phyloP scores from a whole-genome alignment of 1,140 invertebrate species.

The Saxidomus purpurata region DNA sequence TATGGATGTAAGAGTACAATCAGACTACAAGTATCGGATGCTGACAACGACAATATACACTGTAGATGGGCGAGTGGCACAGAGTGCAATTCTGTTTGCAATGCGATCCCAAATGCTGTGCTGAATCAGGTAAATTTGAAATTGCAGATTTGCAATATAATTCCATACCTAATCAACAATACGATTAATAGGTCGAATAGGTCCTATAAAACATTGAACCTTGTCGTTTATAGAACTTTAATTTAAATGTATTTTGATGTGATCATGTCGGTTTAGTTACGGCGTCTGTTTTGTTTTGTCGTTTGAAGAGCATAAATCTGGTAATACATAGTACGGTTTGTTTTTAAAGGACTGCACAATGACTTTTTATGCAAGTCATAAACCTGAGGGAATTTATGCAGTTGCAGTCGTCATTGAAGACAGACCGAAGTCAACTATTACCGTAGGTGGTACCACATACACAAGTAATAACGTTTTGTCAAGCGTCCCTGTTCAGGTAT shows the following conservation, averaged over 20 bases:
- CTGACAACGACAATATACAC: background rate
- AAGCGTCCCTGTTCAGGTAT: slow-evolving; percentile 28
- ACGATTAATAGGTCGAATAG: background rate
- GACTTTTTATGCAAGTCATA: background rate
- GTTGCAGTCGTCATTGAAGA: slow-evolving; percentile 40
- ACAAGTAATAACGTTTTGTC: slow-evolving; percentile 4
- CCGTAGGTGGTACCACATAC: background rate
- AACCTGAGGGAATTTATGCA: background rate
- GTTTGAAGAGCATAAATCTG: too few relatives aligned
- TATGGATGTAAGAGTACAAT: slow-evolving; percentile 8
- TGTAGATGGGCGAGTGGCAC: slow-evolving; percentile 32
- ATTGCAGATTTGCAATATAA: background rate
- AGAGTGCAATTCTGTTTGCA: slow-evolving; percentile 20
- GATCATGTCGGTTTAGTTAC: background rate
- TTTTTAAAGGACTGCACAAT: slow-evolving; percentile 6
- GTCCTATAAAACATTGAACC: background rate
- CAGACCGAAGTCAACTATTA: slow-evolving; percentile 1
- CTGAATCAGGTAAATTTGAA: background rate
- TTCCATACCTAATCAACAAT: background rate
- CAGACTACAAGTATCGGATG: background rate
- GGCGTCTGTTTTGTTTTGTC: background rate
- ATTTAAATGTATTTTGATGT: background rate
- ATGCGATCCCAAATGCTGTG: background rate
- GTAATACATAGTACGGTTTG: too few relatives aligned
- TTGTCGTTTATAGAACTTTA: background rate